Evolutionary conservation across 2,888 invertebrate species (phyloP).

Genomic region (Drosophila macrospina): DNA sequence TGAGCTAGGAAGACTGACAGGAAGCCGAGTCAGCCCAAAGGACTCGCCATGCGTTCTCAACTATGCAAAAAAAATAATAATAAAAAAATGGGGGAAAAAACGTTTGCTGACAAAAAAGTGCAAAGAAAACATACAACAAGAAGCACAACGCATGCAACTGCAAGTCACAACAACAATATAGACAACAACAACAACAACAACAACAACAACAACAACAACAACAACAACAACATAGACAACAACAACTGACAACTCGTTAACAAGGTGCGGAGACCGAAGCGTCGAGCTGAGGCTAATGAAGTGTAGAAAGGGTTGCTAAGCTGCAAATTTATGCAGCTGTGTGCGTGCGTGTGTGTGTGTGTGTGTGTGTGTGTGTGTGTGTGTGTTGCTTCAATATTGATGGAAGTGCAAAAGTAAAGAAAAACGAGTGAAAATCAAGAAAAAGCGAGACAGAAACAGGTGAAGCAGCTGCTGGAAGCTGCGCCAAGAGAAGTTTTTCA

Average conservation of each 20-base stretch:
- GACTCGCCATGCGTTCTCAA: neutral
- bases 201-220: slow-evolving; percentile 18
- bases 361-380: too few relatives aligned
- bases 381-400: neutral
- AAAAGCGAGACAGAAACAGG: slow-evolving; percentile 5
- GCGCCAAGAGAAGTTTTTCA: neutral
- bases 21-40: neutral
- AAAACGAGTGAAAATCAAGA: neutral
- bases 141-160: slow-evolving; percentile 12
- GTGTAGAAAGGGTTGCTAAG: slow-evolving; percentile 54
- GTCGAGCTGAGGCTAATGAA: slow-evolving; percentile 42
- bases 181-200: slow-evolving; percentile 3
- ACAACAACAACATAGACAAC: neutral
- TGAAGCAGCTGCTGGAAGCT: slow-evolving; percentile 9
- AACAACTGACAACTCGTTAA: too few relatives aligned
- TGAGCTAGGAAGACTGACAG: too few relatives aligned
- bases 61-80: slow-evolving; percentile 9
- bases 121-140: slow-evolving; percentile 1
- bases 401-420: neutral
- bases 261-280: too few relatives aligned
- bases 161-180: slow-evolving; percentile 5
- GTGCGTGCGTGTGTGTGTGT: too few relatives aligned
- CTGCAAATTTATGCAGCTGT: slow-evolving; percentile 47
- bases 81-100: neutral
- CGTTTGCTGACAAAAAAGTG: neutral